Evolutionary conservation across 1,140 invertebrate species (phyloP), one percentile per base, ranked within the genome.

Genomic region (Sycophila sp.): DNA sequence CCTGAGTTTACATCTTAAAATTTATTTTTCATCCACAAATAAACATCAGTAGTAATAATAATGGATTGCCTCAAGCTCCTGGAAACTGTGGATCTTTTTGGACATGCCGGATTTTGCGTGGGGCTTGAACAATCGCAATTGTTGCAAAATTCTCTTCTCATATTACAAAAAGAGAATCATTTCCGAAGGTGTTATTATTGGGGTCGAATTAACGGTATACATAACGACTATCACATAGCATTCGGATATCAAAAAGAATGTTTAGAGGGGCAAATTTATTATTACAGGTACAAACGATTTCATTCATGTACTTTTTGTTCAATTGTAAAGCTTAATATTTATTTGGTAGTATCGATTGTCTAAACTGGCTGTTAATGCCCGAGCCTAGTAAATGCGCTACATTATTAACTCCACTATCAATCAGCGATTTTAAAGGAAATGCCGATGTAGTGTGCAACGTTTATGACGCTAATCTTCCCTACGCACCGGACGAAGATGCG

Each of bases 121-220:
- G 89, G 87, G 32, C 87, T 86, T 4, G 92, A 94, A 82, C 87
- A 90, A 72, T 88, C 89, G 8, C 85, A 91, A 3, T 74, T 93
- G 0, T 79, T 94, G 6, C 88, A 91, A 75, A 92, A 92, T 80
- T 93, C 92, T 0, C 81, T 94, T 0, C 82, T 91, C 13, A 81
- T 92, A 55, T 81, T 94, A 17, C 90, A 93, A 79, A 88, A 90
- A 51, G 92, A 94, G 76, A 94, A 94, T 83, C 91, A 94, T 76
- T 93, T 94, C 78, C 80, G 83, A 2, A 89, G 90, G 70, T 89
- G 92, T 55, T 93, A 89, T 72, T 93, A 93, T 71, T 93, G 92
- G 91, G 93, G 93, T 2, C 88, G 89, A 77, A 90, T 94, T 40
- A 87, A 89, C 62, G 92, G 91, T 0, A 82, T 87, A 0, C 86